These are phyloP conservation scores for Proterorhinus semilunaris DNA, from an alignment of 2,113 vertebrate genomes.

Conservation along the genomic window DNA sequence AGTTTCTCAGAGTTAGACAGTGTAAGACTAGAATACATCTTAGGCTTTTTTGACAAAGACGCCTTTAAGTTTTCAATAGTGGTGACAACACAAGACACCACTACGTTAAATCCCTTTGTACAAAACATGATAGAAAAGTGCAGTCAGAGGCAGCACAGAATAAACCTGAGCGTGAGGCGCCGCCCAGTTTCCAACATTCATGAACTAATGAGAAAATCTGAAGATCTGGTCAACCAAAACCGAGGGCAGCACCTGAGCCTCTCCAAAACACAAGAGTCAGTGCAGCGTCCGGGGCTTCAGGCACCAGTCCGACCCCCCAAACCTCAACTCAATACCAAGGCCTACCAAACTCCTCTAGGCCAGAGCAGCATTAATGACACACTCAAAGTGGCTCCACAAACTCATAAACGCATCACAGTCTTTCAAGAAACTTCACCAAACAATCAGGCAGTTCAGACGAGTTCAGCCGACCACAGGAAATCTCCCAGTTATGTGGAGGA, in stretches of 20 bases:
- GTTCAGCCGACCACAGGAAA: neutral
- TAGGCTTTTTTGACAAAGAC: conserved; percentile 30
- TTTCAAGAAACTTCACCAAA: neutral
- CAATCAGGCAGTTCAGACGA: neutral
- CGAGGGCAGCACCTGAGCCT: conserved; percentile 21
- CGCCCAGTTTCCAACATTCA: neutral
- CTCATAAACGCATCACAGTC: no score
- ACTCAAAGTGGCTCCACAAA: no score
- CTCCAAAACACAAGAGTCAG: neutral
- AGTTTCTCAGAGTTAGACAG: conserved; percentile 25
- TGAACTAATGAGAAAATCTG: conserved; percentile 30
- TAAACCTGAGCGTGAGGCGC: conserved; percentile 8
- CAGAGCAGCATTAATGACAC: neutral
- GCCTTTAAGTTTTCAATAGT: conserved; percentile 25
- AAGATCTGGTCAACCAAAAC: conserved; percentile 27
- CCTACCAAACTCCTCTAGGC: neutral
- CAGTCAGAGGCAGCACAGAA: neutral
- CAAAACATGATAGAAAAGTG: conserved; percentile 31
- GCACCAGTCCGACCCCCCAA: neutral
- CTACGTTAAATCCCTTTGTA: neutral
- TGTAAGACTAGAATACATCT: neutral
- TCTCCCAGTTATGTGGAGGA: neutral
- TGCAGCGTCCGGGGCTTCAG: neutral
- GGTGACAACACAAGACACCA: conserved; percentile 1
- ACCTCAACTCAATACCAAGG: neutral